Conservation (phyloP, 2,113 vertebrate species). For the Neomonachus schauinslandi region DNA sequence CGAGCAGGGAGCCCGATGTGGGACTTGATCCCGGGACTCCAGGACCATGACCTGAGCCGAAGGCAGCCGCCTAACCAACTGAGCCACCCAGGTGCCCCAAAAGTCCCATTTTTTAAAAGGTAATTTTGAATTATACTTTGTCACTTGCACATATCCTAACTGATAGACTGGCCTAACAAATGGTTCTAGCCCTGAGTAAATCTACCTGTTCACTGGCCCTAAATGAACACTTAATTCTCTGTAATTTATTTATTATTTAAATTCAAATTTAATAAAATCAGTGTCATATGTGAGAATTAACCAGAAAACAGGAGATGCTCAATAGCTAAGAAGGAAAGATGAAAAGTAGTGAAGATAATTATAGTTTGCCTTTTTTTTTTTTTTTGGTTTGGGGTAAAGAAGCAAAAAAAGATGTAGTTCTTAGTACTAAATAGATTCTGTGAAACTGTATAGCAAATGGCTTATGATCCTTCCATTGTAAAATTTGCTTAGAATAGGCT, state of each 20-base stretch:
- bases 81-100: neutral
- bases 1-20: too few species aligned
- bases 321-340: neutral
- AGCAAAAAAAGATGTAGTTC: neutral
- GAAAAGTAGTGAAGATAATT: neutral
- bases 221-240: neutral
- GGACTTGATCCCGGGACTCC: too few species aligned
- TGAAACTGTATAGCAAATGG: neutral
- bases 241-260: neutral
- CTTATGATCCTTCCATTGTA: neutral
- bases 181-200: neutral
- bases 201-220: neutral
- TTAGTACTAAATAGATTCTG: neutral
- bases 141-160: neutral
- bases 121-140: neutral
- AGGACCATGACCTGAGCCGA: too few species aligned
- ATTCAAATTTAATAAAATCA: neutral
- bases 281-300: neutral
- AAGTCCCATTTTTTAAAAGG: neutral
- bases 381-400: neutral
- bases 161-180: neutral
- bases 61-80: too few species aligned
- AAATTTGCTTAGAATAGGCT: slow-evolving; percentile 1
- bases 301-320: neutral
- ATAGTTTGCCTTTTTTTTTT: neutral